Evolutionary conservation across 2,888 invertebrate species (phyloP), one percentile per base, ranked within the genome.

Genomic region (Agriopis marginaria): DNA sequence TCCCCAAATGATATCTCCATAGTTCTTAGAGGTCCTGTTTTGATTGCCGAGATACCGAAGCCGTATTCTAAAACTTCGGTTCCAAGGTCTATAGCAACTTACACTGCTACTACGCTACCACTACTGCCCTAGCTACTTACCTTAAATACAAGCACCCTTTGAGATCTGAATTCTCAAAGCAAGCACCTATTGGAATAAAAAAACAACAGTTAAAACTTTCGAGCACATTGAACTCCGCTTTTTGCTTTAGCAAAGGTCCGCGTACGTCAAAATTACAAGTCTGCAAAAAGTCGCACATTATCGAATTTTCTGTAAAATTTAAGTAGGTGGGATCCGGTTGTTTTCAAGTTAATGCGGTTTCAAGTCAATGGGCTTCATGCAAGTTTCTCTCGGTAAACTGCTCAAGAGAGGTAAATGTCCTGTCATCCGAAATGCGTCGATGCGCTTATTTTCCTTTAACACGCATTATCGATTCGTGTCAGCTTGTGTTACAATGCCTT

Each of bases 401-500:
- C 39, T 51, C 45, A 32, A 60, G 54, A 64, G 50, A 61, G 55
- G 55, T 64, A 64, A 69, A 60, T 50, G 63, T 49, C 59, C 62
- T 63, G 63, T 56, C 58, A 53, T 54, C 59, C 58, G 53, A 59
- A 68, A 68, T 53, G 53, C 51, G 44, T 53, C 54, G 68, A 68
- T 68, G 68, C 63, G 64, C 68, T 50, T 61, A 55, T 56, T 64
- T 61, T 55, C 45, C 66, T 58, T 12, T 45, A 45, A 62, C 62
- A 45, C 45, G 53, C 3, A 62, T 62, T 62, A 44, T 62, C 53
- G 44, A 45, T 62, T 62, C n/a, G 53, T 62, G 51, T 62, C 62
- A 53, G 23, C 53, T 53, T n/a, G 14, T 17, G 23, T 62, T 62
- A 32, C 12, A 23, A 45, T 53, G 3, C 11, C 39, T 14, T 51